Percentiles rank a stretch among this genome's conserved stretches.
Conservation (phyloP, 2,113 vertebrate species). For the Chitala chitala region DNA sequence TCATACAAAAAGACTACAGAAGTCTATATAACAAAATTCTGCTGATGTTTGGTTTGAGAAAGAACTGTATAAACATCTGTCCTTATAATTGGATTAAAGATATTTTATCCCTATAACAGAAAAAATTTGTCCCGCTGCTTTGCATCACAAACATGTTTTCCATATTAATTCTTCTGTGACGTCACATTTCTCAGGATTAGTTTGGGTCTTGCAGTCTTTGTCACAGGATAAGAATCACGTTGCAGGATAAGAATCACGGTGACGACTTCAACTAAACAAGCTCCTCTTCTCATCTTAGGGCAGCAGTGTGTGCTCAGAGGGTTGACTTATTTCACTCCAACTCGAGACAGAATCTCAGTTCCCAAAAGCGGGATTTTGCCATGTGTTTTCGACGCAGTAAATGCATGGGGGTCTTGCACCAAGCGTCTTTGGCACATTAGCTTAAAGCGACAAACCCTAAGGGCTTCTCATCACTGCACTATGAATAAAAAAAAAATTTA, state of each 20-base stretch:
- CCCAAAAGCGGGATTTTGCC: not conserved
- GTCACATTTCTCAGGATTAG: conserved; percentile 32
- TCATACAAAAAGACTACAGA: not conserved
- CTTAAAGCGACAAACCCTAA: conserved; percentile 27
- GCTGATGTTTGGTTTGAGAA: not conserved
- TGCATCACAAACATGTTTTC: not conserved
- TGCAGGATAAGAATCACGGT: conserved; percentile 27
- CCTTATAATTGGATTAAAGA: conserved; percentile 1
- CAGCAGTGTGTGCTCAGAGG: conserved; percentile 19
- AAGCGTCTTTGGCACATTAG: conserved; percentile 9
- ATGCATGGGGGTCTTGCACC: not conserved
- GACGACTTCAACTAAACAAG: conserved; percentile 20
- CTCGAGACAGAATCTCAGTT: conserved; percentile 10
- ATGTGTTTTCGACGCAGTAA: not conserved
- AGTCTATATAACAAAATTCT: not conserved
- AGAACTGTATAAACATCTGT: not conserved
- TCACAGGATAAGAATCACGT: no score
- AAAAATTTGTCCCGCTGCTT: conserved; percentile 21
- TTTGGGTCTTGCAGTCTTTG: conserved; percentile 24
- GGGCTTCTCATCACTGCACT: conserved; percentile 19
- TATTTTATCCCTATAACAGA: conserved; percentile 26
- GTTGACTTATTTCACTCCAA: conserved; percentile 15
- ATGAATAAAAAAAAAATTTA: conserved; percentile 24
- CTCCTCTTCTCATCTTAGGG: conserved; percentile 26
- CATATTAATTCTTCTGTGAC: conserved; percentile 17